Conservation (phyloP, 1,140 invertebrate species). For the Planococcus citri region DNA sequence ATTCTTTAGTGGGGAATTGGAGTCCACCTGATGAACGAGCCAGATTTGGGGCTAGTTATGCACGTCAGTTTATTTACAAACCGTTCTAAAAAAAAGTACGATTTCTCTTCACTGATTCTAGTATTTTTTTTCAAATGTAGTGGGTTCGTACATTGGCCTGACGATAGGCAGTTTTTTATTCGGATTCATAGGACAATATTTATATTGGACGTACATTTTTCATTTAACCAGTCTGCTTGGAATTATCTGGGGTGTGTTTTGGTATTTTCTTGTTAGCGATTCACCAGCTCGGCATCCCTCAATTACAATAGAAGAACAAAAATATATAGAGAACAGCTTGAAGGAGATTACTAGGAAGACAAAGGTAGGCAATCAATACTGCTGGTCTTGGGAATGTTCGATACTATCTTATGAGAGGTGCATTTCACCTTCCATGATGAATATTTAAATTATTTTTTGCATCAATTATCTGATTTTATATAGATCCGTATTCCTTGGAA, state of each 20-base stretch:
- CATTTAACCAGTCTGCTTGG: slow-evolving; percentile 50
- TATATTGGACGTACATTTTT: slow-evolving; percentile 64
- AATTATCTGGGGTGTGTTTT: slow-evolving; percentile 53
- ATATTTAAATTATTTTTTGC: too few species aligned
- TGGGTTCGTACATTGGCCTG: slow-evolving; percentile 46
- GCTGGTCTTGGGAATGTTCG: background rate
- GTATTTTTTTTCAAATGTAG: background rate
- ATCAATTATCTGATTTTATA: background rate
- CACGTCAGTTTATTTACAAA: too few species aligned
- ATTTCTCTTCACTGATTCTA: background rate
- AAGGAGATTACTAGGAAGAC: background rate
- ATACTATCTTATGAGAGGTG: too few species aligned
- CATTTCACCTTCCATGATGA: too few species aligned
- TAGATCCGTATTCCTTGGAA: background rate
- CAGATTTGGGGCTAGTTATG: background rate
- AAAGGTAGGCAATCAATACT: too few species aligned
- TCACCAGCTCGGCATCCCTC: slow-evolving; percentile 11
- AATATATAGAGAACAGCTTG: slow-evolving; percentile 12
- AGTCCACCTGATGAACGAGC: background rate
- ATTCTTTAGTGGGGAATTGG: background rate
- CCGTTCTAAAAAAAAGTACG: too few species aligned
- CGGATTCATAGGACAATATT: slow-evolving; percentile 45
- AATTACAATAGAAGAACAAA: slow-evolving; percentile 12
- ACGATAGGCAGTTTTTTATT: slow-evolving; percentile 54
- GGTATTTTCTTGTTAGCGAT: slow-evolving; percentile 41